Base-by-base conservation (phyloP, 2,888 invertebrate genomes). In the Chirona hameri region DNA sequence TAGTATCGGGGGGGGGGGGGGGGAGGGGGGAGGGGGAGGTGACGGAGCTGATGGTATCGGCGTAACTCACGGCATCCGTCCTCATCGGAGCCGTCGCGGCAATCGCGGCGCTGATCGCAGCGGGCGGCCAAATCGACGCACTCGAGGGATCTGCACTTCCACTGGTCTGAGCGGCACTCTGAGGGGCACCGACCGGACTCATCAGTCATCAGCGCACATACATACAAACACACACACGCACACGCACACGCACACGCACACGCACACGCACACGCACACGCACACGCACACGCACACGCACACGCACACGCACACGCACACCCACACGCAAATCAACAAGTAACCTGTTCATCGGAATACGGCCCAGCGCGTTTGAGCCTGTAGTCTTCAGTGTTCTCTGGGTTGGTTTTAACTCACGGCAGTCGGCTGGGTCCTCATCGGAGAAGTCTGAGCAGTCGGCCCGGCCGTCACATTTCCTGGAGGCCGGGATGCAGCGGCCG, bases 401-500 rank as follows among this genome's bases (percentile, higher is more conserved):
- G 39, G 18, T 60, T 60, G 24, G 3, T 21, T 21, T 52, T 52
- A 1, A 76, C 76, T 39, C 24, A 76, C 76, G 76, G 46, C 76
- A 76, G 46, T 46, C 24, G 76, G 76, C 10, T 1, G 52, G 52
- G 12, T 52, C 76, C 46, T 76, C 76, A 24, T 76, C 76, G 21
- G 76, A 76, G 76, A 5, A 76, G 46, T 76, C 76, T 1, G 46
- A 12, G 21, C 76, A 76, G 76, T 76, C 76, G 0, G 24, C 46
- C 1, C 46, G 76, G 39, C 76, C 76, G 76, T 95, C 93, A 88
- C 95, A 76, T 24, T 76, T 46, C 39, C 76, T 5, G 46, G 76
- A 46, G 46, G 76, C 39, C 1, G 92, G 92, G 86, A 95, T 92
- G 88, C 95, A 95, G 86, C 91, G 90, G 82, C 93, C 92, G 87